Evolutionary conservation across 53 echinoderm and acorn worm genomes (phyloP).

Genomic region (Echinometra lucunter): DNA sequence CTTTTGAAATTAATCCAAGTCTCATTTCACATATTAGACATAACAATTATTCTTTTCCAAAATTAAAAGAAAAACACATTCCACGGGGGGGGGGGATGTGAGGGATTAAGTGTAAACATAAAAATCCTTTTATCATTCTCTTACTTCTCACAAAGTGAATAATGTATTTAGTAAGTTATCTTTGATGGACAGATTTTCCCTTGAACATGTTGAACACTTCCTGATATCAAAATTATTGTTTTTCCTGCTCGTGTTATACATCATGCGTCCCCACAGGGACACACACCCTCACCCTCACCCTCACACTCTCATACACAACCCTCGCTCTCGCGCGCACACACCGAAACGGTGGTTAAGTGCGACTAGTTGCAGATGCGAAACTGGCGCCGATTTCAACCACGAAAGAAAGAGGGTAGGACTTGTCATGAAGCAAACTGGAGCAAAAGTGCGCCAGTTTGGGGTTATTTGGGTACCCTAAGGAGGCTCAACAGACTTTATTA

Average conservation of each 20-base stretch:
- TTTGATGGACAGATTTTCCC: not conserved
- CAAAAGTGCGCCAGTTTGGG: slow-evolving; percentile 51
- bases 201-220: not conserved
- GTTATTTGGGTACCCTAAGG: slow-evolving; percentile 24
- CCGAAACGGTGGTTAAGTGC: not conserved
- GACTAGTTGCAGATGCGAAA: not conserved
- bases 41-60: not conserved
- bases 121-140: not conserved
- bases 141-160: not conserved
- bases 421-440: not conserved
- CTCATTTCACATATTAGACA: too few relatives aligned
- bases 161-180: not conserved
- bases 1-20: too few relatives aligned
- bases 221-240: not conserved
- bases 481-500: slow-evolving; percentile 44
- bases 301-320: not conserved
- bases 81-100: not conserved
- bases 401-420: not conserved
- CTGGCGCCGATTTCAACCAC: slow-evolving; percentile 9
- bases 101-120: not conserved
- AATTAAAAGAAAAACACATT: not conserved
- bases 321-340: not conserved
- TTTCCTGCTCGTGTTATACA: not conserved
- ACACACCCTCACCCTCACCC: not conserved
- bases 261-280: not conserved